A percentile compares a stretch with the other conserved stretches of the same genome.
These are phyloP conservation scores for Drosophila micromelanica DNA, from an alignment of 1,140 invertebrate species.

Conservation along the genomic window DNA sequence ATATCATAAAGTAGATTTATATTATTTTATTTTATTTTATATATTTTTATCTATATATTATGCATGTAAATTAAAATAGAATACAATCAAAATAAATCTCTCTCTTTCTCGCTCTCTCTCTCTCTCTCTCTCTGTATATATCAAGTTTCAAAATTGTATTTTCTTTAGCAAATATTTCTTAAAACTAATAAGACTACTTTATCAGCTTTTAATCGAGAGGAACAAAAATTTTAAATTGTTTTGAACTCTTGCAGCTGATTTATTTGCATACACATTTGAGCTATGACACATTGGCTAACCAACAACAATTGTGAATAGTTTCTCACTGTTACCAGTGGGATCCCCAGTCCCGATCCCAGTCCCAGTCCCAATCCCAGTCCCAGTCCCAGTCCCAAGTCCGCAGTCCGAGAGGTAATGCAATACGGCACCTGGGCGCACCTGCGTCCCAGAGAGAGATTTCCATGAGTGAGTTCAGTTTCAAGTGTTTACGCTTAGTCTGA, in stretches of 20 bases:
- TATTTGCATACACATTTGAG: conserved; percentile 37
- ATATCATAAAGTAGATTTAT: too few relatives aligned
- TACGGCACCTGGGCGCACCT: conserved; percentile 29
- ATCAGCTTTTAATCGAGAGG: neutral
- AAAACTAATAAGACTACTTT: neutral
- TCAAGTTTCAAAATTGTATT: too few relatives aligned
- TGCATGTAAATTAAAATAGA: too few relatives aligned
- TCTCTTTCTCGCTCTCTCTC: too few relatives aligned
- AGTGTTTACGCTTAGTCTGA: neutral
- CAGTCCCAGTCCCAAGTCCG: too few relatives aligned
- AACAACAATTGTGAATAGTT: conserved; percentile 37
- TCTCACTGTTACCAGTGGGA: conserved; percentile 3
- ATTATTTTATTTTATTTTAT: too few relatives aligned
- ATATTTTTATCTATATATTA: too few relatives aligned
- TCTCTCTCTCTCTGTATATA: too few relatives aligned
- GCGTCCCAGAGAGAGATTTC: conserved; percentile 18
- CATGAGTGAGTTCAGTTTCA: conserved; percentile 22
- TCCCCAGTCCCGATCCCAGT: neutral
- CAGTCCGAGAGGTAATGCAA: neutral
- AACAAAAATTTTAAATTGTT: neutral
- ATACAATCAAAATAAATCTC: too few relatives aligned
- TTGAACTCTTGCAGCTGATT: conserved; percentile 3
- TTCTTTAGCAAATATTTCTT: too few relatives aligned
- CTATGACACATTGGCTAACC: conserved; percentile 36
- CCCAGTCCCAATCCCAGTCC: too few relatives aligned